Conservation (phyloP, 2,888 invertebrate species). For the Tholera decimalis region DNA sequence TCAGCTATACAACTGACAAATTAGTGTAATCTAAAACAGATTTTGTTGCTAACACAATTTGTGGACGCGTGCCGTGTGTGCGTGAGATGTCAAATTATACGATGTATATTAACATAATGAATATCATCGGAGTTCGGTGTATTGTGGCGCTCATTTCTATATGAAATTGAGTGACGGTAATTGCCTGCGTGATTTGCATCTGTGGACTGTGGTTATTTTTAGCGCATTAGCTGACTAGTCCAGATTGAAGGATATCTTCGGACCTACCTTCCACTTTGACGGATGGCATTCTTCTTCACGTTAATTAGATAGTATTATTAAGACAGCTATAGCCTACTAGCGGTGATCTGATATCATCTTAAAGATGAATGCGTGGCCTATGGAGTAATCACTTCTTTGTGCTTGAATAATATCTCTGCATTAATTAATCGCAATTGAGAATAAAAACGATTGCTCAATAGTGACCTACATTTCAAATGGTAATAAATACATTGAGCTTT, state of each 20-base stretch:
- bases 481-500: not conserved
- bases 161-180: conserved; percentile 62
- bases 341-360: conserved; percentile 26
- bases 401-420: conserved; percentile 13
- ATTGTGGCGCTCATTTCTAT: conserved; percentile 57
- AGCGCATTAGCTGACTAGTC: conserved; percentile 52
- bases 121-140: conserved; percentile 68
- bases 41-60: conserved; percentile 80
- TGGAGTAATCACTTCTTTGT: conserved; percentile 34
- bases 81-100: conserved; percentile 79
- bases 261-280: conserved; percentile 21
- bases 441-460: conserved; percentile 32
- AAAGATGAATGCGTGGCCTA: conserved; percentile 27
- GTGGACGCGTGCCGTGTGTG: conserved; percentile 76
- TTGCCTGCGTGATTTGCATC: conserved; percentile 59
- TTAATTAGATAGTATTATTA: conserved; percentile 47
- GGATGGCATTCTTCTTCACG: conserved; percentile 26
- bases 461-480: conserved; percentile 1
- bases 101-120: conserved; percentile 75
- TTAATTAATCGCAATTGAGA: conserved; percentile 34
- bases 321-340: conserved; percentile 24
- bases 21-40: conserved; percentile 90
- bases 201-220: conserved; percentile 54
- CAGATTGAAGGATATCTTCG: conserved; percentile 35
- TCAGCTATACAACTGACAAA: conserved; percentile 80